phyloP scores from a whole-genome alignment of 2,888 invertebrate species.

The Spatulosminthurus flaviceps region DNA sequence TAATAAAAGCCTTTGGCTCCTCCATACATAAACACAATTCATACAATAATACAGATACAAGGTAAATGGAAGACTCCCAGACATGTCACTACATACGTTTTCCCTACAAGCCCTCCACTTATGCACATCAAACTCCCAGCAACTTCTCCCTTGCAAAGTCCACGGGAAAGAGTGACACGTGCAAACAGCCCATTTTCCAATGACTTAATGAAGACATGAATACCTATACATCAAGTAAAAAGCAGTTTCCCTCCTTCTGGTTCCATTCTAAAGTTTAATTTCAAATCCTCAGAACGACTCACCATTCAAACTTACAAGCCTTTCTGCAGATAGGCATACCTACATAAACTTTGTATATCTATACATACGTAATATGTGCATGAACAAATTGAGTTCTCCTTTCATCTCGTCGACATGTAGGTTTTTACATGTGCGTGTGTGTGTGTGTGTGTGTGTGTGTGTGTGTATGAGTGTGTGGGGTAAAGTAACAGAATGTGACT shows the following conservation, averaged over 20 bases:
- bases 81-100: too few relatives aligned
- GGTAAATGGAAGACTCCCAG: too few relatives aligned
- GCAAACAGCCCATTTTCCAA: constrained; percentile 49
- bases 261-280: constrained; percentile 12
- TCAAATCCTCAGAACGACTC: background rate
- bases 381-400: background rate
- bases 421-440: background rate
- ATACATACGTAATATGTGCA: background rate
- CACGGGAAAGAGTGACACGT: constrained; percentile 61
- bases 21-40: too few relatives aligned
- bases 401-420: background rate
- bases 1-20: too few relatives aligned
- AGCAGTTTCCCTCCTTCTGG: constrained; percentile 18
- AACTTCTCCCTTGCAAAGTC: background rate
- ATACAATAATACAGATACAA: too few relatives aligned
- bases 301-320: background rate
- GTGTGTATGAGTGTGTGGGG: background rate
- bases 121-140: too few relatives aligned
- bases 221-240: constrained; percentile 22
- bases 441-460: too few relatives aligned
- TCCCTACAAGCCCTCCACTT: too few relatives aligned
- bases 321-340: background rate
- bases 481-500: constrained; percentile 5
- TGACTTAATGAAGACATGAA: constrained; percentile 62
- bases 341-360: background rate